Evolutionary conservation across 2,797 vertebrate genomes (phyloP), one percentile per base, ranked within the genome.

Genomic region (Ctenochaetus hawaiiensis): DNA sequence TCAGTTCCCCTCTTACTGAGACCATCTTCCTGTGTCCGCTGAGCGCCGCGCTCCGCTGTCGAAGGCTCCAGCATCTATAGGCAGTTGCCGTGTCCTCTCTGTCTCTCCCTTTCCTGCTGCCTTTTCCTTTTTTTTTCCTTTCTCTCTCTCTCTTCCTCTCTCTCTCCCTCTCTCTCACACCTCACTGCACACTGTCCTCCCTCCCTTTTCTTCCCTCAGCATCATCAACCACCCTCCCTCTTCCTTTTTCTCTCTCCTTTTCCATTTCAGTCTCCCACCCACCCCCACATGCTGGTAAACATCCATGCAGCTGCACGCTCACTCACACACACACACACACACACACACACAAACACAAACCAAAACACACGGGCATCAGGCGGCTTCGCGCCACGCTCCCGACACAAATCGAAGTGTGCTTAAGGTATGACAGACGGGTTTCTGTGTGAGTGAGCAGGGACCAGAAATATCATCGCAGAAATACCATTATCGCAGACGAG

Each of bases 1-100:
- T 96, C 96, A 96, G 96, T 96, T 96, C 96, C 93, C 95, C 96
- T 95, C 96, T 96, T 95, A 96, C 95, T 95, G 95, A 95, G 92
- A 95, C 95, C 95, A 95, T 96, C 93, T 94, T 95, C 92, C 88
- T 93, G 91, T 76, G 89, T 91, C 92, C 91, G 89, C 91, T 92
- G 93, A 86, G 93, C 93, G 74, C 87, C 79, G 62, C 85, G 86
- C 93, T 92, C 88, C 84, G 82, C 90, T 84, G 92, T 90, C 78
- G 86, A 92, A 92, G 93, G 91, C 92, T 94, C 93, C 92, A 91
- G 93, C 93, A 95, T 94, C 94, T 92, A 93, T 89, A 94, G 87
- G 91, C 92, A 91, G 93, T 92, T 85, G 83, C 77, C 74, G 80
- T 79, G 86, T 93, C 93, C 87, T 91, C 90, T 85, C 84, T 22